Percentiles rank a stretch among this genome's conserved stretches.
These are phyloP conservation scores for Lathronympha strigana DNA, from an alignment of 2,888 invertebrate species.

Conservation along the genomic window DNA sequence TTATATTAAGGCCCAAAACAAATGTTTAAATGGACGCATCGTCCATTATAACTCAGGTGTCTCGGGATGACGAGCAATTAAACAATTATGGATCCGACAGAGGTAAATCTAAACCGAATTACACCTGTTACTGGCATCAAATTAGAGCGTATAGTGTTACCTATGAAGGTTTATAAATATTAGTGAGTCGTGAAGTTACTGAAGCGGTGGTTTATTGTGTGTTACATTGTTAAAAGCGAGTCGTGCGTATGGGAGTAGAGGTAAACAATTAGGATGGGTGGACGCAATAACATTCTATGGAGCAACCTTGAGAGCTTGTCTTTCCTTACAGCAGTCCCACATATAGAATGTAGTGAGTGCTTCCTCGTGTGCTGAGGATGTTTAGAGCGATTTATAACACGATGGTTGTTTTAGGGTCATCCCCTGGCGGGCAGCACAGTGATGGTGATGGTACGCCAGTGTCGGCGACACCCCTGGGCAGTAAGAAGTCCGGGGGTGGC, in stretches of 20 bases:
- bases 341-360: conserved; percentile 46
- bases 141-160: conserved; percentile 82
- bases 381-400: conserved; percentile 48
- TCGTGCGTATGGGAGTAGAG: conserved; percentile 62
- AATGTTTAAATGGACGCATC: conserved; percentile 96
- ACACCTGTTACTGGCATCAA: conserved; percentile 83
- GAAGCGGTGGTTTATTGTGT: conserved; percentile 56
- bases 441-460: conserved; percentile 82
- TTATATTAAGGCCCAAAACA: conserved; percentile 80
- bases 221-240: conserved; percentile 53
- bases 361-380: conserved; percentile 50
- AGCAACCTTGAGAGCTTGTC: conserved; percentile 76
- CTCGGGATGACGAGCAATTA: conserved; percentile 98
- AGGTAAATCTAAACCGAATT: conserved; percentile 88
- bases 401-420: conserved; percentile 80
- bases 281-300: conserved; percentile 71
- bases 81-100: conserved; percentile 96
- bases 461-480: conserved; percentile 76
- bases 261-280: conserved; percentile 80
- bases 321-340: conserved; percentile 59
- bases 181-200: conserved; percentile 63
- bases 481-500: conserved; percentile 81
- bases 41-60: conserved; percentile 99
- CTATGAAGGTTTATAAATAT: conserved; percentile 71
- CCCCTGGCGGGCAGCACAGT: conserved; percentile 82